Percentiles rank a stretch among this genome's conserved stretches.
phyloP scores from a whole-genome alignment of 2,113 vertebrate genomes.

The Anthoscopus minutus region DNA sequence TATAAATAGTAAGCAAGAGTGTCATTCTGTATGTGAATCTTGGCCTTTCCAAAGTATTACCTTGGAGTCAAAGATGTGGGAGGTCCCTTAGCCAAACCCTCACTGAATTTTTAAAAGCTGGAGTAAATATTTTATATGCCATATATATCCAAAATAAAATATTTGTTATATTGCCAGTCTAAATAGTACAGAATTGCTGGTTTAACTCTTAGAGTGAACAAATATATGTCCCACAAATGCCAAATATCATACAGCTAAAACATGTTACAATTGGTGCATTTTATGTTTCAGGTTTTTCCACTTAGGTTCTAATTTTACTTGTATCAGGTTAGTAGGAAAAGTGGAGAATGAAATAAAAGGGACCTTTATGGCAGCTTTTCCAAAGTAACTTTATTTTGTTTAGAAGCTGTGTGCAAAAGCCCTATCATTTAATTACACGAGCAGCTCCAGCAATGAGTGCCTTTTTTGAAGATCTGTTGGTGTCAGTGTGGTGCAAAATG shows the following conservation, averaged over 20 bases:
- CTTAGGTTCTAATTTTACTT: slow-evolving; percentile 18
- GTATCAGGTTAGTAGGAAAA: not conserved
- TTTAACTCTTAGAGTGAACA: slow-evolving; percentile 27
- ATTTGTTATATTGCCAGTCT: slow-evolving; percentile 32
- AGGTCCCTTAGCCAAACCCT: slow-evolving; percentile 22
- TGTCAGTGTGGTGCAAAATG: not conserved
- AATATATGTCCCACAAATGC: not conserved
- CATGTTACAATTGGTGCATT: not conserved
- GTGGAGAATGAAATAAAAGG: not conserved
- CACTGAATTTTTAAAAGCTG: slow-evolving; percentile 20
- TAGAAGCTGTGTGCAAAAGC: not conserved
- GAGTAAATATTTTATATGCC: slow-evolving; percentile 47
- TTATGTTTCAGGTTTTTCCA: slow-evolving; percentile 1
- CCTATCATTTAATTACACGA: not conserved
- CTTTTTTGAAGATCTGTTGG: not conserved
- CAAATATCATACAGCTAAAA: not conserved
- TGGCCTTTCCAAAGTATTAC: not conserved
- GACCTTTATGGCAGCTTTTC: slow-evolving; percentile 17
- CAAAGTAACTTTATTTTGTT: slow-evolving; percentile 26
- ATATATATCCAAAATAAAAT: slow-evolving; percentile 33
- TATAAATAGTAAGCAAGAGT: slow-evolving; percentile 11
- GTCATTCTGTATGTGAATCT: not conserved
- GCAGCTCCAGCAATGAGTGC: not conserved
- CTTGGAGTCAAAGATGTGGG: not conserved
- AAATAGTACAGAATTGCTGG: slow-evolving; percentile 42